Evolutionary conservation across 1,140 invertebrate genomes (phyloP).

Genomic region (Drosophila oshimai): DNA sequence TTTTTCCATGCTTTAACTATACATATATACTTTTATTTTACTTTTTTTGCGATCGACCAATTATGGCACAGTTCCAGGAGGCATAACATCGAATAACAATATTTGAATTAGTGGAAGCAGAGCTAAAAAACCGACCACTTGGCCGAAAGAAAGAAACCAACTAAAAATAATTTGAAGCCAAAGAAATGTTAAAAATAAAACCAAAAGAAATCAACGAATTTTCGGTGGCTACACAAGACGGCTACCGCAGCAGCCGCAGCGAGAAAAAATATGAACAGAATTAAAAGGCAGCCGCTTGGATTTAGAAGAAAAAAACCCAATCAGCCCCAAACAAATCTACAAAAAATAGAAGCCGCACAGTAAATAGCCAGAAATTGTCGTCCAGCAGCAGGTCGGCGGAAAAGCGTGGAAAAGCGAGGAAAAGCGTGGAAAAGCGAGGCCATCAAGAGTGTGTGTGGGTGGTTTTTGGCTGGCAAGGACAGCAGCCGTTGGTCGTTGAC

Average conservation of each 20-base stretch:
- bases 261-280: constrained; percentile 67
- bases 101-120: constrained; percentile 49
- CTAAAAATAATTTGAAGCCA: constrained; percentile 74
- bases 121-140: constrained; percentile 59
- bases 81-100: constrained; percentile 53
- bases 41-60: constrained; percentile 22
- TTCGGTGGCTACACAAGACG: constrained; percentile 43
- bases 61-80: constrained; percentile 47
- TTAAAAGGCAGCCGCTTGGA: constrained; percentile 73
- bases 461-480: constrained; percentile 64
- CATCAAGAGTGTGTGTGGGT: constrained; percentile 57
- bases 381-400: constrained; percentile 9
- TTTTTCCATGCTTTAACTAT: constrained; percentile 30
- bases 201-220: constrained; percentile 60
- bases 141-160: constrained; percentile 33
- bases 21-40: constrained; percentile 12
- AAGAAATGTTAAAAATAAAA: constrained; percentile 76
- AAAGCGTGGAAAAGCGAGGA: constrained; percentile 10
- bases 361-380: constrained; percentile 42
- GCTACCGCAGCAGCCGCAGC: constrained; percentile 13
- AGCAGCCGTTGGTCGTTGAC: constrained; percentile 56
- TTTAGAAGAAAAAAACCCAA: constrained; percentile 56
- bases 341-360: constrained; percentile 70
- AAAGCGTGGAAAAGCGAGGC: constrained; percentile 40
- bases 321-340: constrained; percentile 37